These are phyloP conservation scores for Smithornis capensis DNA, from an alignment of 2,113 vertebrate species.

Conservation along the genomic window DNA sequence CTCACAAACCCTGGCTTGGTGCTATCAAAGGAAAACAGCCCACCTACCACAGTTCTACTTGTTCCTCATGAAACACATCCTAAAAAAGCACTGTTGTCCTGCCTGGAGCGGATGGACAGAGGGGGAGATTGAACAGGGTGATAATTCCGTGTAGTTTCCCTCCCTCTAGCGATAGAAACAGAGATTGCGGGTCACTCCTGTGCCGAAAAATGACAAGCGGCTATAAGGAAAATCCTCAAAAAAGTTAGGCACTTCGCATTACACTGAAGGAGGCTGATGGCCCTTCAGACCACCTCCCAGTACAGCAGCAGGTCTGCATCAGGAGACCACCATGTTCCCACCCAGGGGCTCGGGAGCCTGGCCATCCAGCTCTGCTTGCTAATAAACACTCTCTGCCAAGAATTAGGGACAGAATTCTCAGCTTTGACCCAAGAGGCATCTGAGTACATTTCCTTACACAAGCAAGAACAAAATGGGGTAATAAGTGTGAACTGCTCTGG, in stretches of 20 bases:
- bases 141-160: slow-evolving; percentile 76
- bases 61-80: not conserved
- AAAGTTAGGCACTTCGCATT: not conserved
- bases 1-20: too few relatives aligned
- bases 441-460: not conserved
- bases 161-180: slow-evolving; percentile 76
- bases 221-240: accelerated
- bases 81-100: not conserved
- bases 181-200: slow-evolving; percentile 48
- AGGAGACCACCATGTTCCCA: not conserved
- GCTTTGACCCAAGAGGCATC: not conserved
- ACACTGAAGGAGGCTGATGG: accelerated
- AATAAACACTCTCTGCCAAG: not conserved
- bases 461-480: not conserved
- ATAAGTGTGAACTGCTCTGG: not conserved
- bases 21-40: accelerated
- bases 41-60: not conserved
- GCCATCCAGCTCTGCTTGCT: not conserved
- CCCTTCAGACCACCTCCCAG: not conserved
- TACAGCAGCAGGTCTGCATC: accelerated
- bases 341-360: accelerated
- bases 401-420: not conserved
- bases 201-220: not conserved
- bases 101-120: accelerated
- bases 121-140: accelerated